Base-by-base conservation (phyloP, 2,888 invertebrate genomes). In the Agrochola macilenta region DNA sequence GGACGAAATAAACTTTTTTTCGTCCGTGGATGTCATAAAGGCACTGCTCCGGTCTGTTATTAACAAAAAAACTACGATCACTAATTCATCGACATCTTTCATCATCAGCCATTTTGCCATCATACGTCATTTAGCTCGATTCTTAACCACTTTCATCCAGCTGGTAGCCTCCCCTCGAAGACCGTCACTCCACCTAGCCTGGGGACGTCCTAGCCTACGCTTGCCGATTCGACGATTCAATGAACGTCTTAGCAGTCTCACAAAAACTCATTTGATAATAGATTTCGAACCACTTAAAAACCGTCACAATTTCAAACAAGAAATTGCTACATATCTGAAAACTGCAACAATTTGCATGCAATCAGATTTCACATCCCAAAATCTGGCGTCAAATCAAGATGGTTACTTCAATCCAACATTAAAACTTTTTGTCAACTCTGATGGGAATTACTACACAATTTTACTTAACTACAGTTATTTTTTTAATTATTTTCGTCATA, bases 401-500 rank as follows among this genome's bases (percentile, higher is more conserved):
- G 66, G 17, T 77, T 63, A 49, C 82, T 66, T 26, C 35, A 64
- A 30, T 30, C 54, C 17, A 61, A 68, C 52, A 86, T 83, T 75
- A 86, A 71, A 57, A n/a, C 14, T 70, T 84, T 84, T 85, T 84
- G 85, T 87, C 83, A 84, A 65, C 65, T 20, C 35, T 49, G 46
- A 68, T 74, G 72, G 52, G 61, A 73, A 58, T 65, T 69, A 73
- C 74, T 63, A 39, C 74, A 74, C 39, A 79, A 57, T n/a, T 83
- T 84, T 77, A 74, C 78, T 71, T 69, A 78, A 81, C 71, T n/a
- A 57, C 69, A 43, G 68, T 77, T 74, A 85, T 84, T 87, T 85
- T 84, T 87, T 87, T 86, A 85, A 83, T 88, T 87, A 78, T 88
- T 89, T 87, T 79, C 86, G 57, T 76, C 76, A 88, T 63, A 73